Evolutionary conservation across 2,113 vertebrate species (phyloP).

Genomic region (Pseudorectes ferrugineus): DNA sequence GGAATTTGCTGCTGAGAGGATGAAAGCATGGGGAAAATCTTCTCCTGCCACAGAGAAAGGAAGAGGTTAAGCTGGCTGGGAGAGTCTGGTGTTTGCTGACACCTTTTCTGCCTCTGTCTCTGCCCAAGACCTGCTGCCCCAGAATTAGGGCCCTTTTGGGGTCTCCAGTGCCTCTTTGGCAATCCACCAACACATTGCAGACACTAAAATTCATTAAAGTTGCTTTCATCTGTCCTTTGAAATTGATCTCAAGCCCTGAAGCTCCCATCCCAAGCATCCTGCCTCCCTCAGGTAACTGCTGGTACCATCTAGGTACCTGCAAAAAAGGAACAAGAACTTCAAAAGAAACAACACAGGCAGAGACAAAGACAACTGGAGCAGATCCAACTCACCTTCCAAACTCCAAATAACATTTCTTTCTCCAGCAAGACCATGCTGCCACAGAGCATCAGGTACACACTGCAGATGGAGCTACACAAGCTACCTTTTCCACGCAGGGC

Average conservation of each 20-base stretch:
- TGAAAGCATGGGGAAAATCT: background rate
- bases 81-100: background rate
- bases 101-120: background rate
- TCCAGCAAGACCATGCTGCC: background rate
- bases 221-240: background rate
- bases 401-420: background rate
- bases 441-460: background rate
- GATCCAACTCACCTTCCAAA: background rate
- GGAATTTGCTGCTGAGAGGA: background rate
- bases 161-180: background rate
- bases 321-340: background rate
- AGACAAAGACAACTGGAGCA: background rate
- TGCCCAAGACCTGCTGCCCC: background rate
- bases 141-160: background rate
- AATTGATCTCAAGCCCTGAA: background rate
- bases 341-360: background rate
- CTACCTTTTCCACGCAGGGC: fast-evolving
- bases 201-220: background rate
- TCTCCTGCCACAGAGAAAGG: background rate
- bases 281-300: background rate
- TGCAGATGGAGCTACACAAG: background rate
- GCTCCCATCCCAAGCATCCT: background rate
- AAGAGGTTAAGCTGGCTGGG: background rate
- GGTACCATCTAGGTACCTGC: background rate
- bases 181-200: background rate